Conservation (phyloP, 2,797 vertebrate species). For the Notamacropus eugenii region DNA sequence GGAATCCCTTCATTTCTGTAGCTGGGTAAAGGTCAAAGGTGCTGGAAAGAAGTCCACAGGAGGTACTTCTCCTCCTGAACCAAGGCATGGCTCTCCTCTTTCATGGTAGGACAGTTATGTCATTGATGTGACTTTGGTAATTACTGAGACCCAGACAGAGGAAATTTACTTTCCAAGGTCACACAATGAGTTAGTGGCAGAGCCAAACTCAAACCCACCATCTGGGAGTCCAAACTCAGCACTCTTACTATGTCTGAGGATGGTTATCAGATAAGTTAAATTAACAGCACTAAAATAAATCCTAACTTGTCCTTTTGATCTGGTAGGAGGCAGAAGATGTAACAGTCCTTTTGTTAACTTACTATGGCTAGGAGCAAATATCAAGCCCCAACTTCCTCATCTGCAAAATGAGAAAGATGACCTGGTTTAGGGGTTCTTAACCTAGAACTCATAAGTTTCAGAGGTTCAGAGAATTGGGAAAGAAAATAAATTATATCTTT, state of each 20-base stretch:
- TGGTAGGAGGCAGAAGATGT: too few species aligned
- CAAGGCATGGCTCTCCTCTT: background rate
- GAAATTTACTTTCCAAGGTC: background rate
- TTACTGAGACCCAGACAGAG: background rate
- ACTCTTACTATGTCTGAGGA: background rate
- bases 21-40: background rate
- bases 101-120: background rate
- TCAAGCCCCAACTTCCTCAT: background rate
- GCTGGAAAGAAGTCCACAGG: background rate
- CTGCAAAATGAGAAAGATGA: background rate
- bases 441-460: background rate
- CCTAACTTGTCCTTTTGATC: background rate
- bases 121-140: background rate
- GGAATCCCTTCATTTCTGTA: background rate
- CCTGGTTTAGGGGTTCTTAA: background rate
- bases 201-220: background rate
- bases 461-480: background rate
- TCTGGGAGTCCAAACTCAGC: background rate
- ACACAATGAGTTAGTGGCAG: background rate
- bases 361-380: background rate
- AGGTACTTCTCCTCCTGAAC: background rate
- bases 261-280: background rate
- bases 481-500: background rate
- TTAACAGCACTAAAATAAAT: background rate
- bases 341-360: background rate